phyloP scores from a whole-genome alignment of 2,113 vertebrate genomes.

The Antigone vipio region DNA sequence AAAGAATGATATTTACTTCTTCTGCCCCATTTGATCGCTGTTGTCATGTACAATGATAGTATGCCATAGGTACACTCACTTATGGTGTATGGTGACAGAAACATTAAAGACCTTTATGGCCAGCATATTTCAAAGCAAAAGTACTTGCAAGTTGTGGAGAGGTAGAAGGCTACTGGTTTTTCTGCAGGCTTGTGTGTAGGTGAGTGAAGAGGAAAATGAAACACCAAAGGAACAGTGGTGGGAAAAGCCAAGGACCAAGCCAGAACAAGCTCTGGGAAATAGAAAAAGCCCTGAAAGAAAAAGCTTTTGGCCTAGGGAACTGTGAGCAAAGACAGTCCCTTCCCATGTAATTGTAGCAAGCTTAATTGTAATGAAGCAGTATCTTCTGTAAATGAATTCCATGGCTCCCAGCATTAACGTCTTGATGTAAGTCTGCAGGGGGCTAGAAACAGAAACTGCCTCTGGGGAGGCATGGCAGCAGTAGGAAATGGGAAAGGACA shows the following conservation, averaged over 20 bases:
- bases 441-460: not conserved
- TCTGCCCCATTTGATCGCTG: not conserved
- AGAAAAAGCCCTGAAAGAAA: not conserved
- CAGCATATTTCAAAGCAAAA: not conserved
- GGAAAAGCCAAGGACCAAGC: not conserved
- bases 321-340: not conserved
- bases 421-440: not conserved
- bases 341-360: not conserved
- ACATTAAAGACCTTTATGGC: not conserved
- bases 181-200: not conserved
- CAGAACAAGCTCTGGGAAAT: conserved; percentile 3
- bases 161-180: not conserved
- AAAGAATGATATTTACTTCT: not conserved
- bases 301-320: not conserved
- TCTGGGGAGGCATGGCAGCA: not conserved
- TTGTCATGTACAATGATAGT: not conserved
- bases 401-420: not conserved
- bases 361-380: not conserved
- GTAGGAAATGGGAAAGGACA: not conserved
- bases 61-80: not conserved
- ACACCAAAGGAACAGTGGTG: not conserved
- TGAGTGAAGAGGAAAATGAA: not conserved
- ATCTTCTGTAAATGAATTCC: not conserved
- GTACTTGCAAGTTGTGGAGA: not conserved
- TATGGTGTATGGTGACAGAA: not conserved